Base-by-base conservation (phyloP, 2,888 invertebrate genomes). In the Zootermopsis nevadensis region DNA sequence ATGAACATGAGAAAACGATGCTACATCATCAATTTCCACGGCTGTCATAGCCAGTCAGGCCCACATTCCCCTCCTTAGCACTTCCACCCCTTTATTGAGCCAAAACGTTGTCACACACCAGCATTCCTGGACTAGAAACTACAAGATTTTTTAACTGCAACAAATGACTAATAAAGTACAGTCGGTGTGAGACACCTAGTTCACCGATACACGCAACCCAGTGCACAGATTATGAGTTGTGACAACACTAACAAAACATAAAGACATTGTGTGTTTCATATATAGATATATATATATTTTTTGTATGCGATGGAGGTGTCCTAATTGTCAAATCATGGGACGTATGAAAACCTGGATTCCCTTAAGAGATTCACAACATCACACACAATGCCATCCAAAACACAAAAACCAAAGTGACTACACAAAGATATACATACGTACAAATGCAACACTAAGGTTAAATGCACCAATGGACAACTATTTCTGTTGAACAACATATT, bases 91-190 rank as follows among this genome's bases (percentile, higher is more conserved):
- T 69, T 69, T 33, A 10, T 19, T 48, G 72, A 24, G 38, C 30
- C 76, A 60, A 72, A 82, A 31, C 53, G 66, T 35, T 48, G 38
- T 38, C 77, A 77, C 4, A 77, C 77, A 42, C 22, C 48, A 77
- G 24, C 55, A 33, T 30, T 30, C 10, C 33, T 35, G 67, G 83
- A 83, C 83, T 83, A 83, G 83, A 80, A 74, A 76, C 81, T 81
- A 81, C 42, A 81, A n/a, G 74, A 10, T 67, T 83, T 67, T 24
- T 76, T 81, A 84, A 85, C 83, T 85, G 85, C 83, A 85, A 84
- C 82, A 84, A 84, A 85, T 84, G 84, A 81, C 85, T 85, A 84
- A 85, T 80, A 80, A 82, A 85, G 69, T 82, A 84, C 77, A 82
- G 67, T 80, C 24, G 72, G 76, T 84, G 77, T 79, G 82, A 81